These are phyloP conservation scores for Gobio occitaniae DNA, from an alignment of 2,797 vertebrate genomes.

Conservation along the genomic window DNA sequence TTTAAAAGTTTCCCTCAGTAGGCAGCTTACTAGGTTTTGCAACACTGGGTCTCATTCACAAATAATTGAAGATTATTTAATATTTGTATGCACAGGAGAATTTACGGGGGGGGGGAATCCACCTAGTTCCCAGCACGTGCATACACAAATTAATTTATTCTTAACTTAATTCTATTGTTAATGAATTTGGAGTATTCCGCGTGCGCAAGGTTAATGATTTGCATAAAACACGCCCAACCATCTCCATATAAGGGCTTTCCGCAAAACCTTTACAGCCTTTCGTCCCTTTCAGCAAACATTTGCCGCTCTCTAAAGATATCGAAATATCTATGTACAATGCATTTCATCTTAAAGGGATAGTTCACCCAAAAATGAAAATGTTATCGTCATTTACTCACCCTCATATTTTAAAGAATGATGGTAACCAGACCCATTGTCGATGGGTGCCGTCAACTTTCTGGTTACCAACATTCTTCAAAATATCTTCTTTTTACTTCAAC, in stretches of 20 bases:
- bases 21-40: neutral
- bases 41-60: neutral
- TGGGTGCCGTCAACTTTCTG: no score
- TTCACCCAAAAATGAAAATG: no score
- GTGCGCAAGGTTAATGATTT: neutral
- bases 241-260: neutral
- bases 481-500: no score
- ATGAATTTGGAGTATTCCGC: neutral
- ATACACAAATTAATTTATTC: neutral
- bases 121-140: neutral
- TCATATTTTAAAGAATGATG: no score
- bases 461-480: no score
- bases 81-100: neutral
- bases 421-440: no score
- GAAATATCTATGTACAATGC: neutral
- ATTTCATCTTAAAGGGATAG: neutral
- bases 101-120: neutral
- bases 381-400: no score
- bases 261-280: neutral
- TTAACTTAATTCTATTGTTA: neutral
- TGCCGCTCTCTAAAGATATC: neutral
- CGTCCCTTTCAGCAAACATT: neutral
- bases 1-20: no score
- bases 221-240: neutral
- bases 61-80: neutral